Percentiles rank a stretch among this genome's conserved stretches.
Evolutionary conservation across 2,113 vertebrate genomes (phyloP).

Genomic region (Gambusia affinis): DNA sequence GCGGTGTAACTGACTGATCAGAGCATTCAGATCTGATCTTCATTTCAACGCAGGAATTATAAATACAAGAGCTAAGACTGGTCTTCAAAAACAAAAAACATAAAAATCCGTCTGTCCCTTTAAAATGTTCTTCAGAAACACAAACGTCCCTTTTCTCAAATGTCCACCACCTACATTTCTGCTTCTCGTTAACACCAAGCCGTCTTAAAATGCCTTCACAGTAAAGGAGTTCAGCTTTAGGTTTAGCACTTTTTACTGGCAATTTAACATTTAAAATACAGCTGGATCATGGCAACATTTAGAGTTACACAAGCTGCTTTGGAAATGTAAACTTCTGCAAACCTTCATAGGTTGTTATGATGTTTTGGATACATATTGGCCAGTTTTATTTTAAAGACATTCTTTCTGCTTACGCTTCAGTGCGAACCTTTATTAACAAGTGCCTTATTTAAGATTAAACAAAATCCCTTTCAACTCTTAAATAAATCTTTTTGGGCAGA

Average conservation of each 20-base stretch:
- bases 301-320: background rate
- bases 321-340: background rate
- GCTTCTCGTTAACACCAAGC: constrained; percentile 38
- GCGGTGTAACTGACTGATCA: constrained; percentile 64
- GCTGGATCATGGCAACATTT: constrained; percentile 1
- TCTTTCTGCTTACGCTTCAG: background rate
- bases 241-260: constrained; percentile 1
- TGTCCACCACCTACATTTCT: constrained; percentile 57
- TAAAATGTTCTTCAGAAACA: constrained; percentile 35
- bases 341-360: background rate
- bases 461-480: background rate
- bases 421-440: background rate
- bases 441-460: background rate
- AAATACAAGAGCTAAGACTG: constrained; percentile 45
- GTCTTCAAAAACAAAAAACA: constrained; percentile 21
- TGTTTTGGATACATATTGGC: background rate
- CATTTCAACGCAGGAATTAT: constrained; percentile 65
- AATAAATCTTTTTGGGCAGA: constrained; percentile 22
- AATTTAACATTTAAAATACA: constrained; percentile 22
- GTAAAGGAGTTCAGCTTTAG: constrained; percentile 22
- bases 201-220: constrained; percentile 28
- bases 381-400: background rate
- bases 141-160: constrained; percentile 28
- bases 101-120: constrained; percentile 13
- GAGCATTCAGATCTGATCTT: constrained; percentile 62